Evolutionary conservation across 2,888 invertebrate species (phyloP).

Genomic region (Drosophila vallismaia): DNA sequence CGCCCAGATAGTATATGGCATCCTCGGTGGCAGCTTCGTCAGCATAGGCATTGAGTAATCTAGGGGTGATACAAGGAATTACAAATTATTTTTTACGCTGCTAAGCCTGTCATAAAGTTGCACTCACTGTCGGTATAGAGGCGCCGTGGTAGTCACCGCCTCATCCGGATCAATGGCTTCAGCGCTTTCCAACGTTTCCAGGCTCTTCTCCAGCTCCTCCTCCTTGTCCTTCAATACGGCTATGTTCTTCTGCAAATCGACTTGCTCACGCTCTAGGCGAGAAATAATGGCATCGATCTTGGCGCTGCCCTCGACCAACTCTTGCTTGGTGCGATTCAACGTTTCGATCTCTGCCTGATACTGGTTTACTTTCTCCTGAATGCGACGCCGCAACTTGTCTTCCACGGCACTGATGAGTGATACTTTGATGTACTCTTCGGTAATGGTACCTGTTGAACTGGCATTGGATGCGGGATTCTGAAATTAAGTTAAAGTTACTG

Average conservation of each 20-base stretch:
- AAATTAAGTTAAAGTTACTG: background rate
- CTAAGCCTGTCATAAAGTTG: background rate
- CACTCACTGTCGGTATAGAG: slow-evolving; percentile 95
- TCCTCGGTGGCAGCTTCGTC: slow-evolving; percentile 99
- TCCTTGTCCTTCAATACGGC: slow-evolving; percentile 93
- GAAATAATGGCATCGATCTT: slow-evolving; percentile 91
- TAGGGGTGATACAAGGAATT: slow-evolving; percentile 72
- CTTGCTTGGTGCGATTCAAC: slow-evolving; percentile 92
- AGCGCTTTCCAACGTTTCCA: slow-evolving; percentile 90
- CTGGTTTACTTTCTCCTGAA: slow-evolving; percentile 95
- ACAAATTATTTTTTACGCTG: background rate
- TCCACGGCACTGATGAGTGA: slow-evolving; percentile 97
- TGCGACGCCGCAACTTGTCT: slow-evolving; percentile 94
- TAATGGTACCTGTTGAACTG: slow-evolving; percentile 91
- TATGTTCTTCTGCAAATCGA: slow-evolving; percentile 93
- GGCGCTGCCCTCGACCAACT: slow-evolving; percentile 92
- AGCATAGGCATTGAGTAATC: slow-evolving; percentile 95
- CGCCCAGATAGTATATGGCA: slow-evolving; percentile 98
- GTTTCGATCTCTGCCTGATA: slow-evolving; percentile 96
- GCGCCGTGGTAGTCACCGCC: slow-evolving; percentile 97
- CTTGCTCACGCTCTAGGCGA: slow-evolving; percentile 90
- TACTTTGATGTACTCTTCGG: slow-evolving; percentile 97
- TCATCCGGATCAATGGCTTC: slow-evolving; percentile 96
- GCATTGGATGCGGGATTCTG: slow-evolving; percentile 82
- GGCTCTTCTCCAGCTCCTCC: slow-evolving; percentile 92